These are phyloP conservation scores for Drosophila anomalipes DNA, from an alignment of 2,888 invertebrate species.

Conservation along the genomic window DNA sequence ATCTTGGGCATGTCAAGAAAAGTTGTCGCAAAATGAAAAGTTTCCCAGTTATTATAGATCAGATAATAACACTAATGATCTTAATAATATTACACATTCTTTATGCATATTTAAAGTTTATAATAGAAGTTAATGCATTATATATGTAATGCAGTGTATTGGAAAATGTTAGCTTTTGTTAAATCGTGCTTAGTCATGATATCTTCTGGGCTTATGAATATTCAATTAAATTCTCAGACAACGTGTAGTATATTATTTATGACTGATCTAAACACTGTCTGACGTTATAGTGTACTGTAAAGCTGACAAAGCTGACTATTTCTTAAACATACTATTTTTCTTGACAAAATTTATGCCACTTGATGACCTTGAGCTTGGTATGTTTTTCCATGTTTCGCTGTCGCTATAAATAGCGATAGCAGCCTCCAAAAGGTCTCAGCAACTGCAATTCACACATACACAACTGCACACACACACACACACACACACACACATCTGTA, in stretches of 20 bases:
- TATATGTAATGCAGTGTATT: neutral
- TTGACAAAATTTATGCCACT: constrained; percentile 66
- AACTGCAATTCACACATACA: constrained; percentile 38
- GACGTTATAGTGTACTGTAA: neutral
- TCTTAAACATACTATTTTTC: constrained; percentile 36
- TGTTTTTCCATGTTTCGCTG: constrained; percentile 48
- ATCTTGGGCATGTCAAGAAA: neutral
- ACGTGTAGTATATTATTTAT: constrained; percentile 3
- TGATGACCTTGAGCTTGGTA: constrained; percentile 67
- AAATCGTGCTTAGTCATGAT: constrained; percentile 15
- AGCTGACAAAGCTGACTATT: neutral
- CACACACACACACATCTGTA: constrained; percentile 22
- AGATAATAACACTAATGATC: constrained; percentile 15
- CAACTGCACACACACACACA: constrained; percentile 6
- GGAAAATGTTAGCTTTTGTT: constrained; percentile 2
- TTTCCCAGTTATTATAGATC: constrained; percentile 1
- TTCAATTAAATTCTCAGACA: constrained; percentile 19
- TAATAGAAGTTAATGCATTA: neutral
- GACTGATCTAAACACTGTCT: neutral
- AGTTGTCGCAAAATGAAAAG: neutral
- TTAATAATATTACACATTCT: neutral
- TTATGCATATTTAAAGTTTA: neutral
- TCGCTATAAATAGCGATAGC: constrained; percentile 62
- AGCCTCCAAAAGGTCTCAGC: constrained; percentile 60
- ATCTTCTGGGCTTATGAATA: constrained; percentile 12